Evolutionary conservation across 2,888 invertebrate genomes (phyloP), one percentile per base, ranked within the genome.

Genomic region (Malthinus seriepunctatus): DNA sequence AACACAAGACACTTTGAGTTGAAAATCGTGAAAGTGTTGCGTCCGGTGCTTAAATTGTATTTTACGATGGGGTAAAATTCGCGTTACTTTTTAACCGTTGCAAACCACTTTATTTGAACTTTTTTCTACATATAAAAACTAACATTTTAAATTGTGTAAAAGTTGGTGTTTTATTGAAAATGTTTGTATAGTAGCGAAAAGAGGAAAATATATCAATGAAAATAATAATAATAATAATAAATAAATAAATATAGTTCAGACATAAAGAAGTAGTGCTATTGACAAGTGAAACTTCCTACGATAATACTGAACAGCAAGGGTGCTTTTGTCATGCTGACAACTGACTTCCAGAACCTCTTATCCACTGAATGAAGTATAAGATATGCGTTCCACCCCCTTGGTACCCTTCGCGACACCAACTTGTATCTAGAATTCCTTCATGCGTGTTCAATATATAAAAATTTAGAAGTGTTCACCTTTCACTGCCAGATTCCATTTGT

Each of bases 401-500:
- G 54, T 63, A 63, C 63, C 63, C 63, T 62, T 56, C 55, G 59
- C 57, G 54, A 63, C 58, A 56, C 62, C 50, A 49, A 60, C 47
- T 62, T 58, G 65, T 63, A 65, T 62, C 63, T 63, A 62, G 54
- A 62, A 66, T 60, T 66, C 62, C 55, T 62, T 69, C 73, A 71
- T 70, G 71, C 73, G 73, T 72, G 73, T 69, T 67, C 66, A 63
- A 73, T 72, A 71, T 72, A 76, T 73, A 78, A 77, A 76, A 77
- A 77, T 77, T 75, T 76, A 71, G 71, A 72, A 74, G 72, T 74
- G 74, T 74, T 74, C 78, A 78, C 78, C 78, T 78, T 74, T 78
- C 78, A 77, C 74, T 70, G 71, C 67, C 78, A 77, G 78, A 76
- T 73, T 76, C 74, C 78, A 78, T 78, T 78, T 77, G 76, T 78